A percentile compares a stretch with the other conserved stretches of the same genome.
Conservation (phyloP, 1,140 invertebrate species). For the Wasmannia auropunctata region DNA sequence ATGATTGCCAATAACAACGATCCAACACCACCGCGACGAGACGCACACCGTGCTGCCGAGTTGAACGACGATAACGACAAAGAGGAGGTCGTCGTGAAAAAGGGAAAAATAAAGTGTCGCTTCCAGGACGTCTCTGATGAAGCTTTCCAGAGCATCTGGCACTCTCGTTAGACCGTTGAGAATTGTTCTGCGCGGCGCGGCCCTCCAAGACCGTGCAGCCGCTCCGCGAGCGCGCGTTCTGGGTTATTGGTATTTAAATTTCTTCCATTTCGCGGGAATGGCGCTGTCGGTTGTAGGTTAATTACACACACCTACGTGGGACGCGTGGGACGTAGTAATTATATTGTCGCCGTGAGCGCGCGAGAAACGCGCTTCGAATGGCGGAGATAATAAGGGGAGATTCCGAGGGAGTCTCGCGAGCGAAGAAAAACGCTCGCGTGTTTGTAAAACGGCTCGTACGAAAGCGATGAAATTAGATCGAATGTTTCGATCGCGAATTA, state of each 20-base stretch:
- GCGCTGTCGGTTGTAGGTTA: conserved; percentile 67
- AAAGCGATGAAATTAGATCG: not conserved
- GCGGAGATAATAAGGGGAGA: conserved; percentile 35
- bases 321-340: conserved; percentile 59
- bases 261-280: conserved; percentile 68
- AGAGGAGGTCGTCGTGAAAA: not conserved
- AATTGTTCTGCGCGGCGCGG: conserved; percentile 46
- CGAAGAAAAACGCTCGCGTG: not conserved
- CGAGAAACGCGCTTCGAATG: conserved; percentile 37
- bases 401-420: too few species aligned
- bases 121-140: conserved; percentile 55
- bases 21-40: not conserved
- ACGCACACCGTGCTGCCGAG: not conserved
- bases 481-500: not conserved
- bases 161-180: conserved; percentile 63
- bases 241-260: conserved; percentile 75
- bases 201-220: conserved; percentile 48
- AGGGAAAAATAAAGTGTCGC: conserved; percentile 23
- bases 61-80: not conserved
- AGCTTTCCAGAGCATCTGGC: conserved; percentile 69
- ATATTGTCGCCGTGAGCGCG: conserved; percentile 58
- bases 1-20: not conserved
- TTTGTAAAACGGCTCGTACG: not conserved
- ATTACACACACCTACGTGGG: conserved; percentile 60
- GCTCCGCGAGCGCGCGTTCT: not conserved